phyloP scores from a whole-genome alignment of 2,797 vertebrate genomes.

The Crypturellus tataupa region DNA sequence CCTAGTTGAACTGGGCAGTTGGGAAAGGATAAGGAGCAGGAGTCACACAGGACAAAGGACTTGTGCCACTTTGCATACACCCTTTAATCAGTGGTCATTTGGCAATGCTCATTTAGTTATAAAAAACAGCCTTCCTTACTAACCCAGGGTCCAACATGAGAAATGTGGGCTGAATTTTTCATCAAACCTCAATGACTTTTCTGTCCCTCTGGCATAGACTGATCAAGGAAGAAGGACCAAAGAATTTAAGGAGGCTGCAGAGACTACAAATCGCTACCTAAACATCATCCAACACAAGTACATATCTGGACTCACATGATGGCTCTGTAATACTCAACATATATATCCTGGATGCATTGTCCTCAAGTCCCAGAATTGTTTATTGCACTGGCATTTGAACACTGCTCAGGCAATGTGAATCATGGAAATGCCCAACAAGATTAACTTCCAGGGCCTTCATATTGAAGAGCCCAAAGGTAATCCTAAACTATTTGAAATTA shows the following conservation, averaged over 20 bases:
- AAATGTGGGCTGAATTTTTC: neutral
- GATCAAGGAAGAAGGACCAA: neutral
- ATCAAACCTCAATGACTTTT: neutral
- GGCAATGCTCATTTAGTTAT: neutral
- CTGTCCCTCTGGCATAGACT: neutral
- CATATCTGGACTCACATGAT: neutral
- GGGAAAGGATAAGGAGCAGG: neutral
- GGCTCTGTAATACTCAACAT: neutral
- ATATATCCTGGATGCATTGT: neutral
- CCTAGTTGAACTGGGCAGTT: neutral
- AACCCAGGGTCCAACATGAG: accelerated
- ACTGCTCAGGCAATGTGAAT: neutral
- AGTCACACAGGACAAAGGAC: neutral
- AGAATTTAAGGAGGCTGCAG: accelerated
- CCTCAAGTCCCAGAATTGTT: neutral
- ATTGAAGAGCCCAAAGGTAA: neutral
- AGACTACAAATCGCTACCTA: neutral
- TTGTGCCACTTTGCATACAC: accelerated
- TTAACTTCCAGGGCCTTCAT: neutral
- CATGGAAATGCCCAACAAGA: neutral
- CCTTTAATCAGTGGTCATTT: neutral
- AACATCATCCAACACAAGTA: neutral
- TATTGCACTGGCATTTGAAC: neutral
- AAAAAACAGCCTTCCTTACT: neutral
- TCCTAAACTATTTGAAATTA: neutral